These are phyloP conservation scores for Lysiphlebus fabarum DNA, from an alignment of 1,140 invertebrate species.

Conservation along the genomic window DNA sequence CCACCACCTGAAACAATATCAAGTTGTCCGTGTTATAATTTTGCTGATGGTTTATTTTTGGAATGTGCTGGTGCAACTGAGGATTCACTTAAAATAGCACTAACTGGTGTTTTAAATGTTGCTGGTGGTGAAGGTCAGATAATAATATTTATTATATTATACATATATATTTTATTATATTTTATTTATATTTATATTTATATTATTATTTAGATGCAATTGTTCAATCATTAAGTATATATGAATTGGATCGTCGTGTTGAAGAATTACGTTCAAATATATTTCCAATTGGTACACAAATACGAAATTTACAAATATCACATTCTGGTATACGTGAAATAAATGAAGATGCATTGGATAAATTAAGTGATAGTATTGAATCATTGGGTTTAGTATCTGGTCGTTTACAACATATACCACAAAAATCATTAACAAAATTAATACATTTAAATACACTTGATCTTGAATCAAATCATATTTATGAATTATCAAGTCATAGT, in stretches of 20 bases:
- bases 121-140: slow-evolving; percentile 36
- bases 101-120: slow-evolving; percentile 34
- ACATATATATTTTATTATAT: not conserved
- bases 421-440: slow-evolving; percentile 73
- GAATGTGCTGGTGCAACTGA: slow-evolving; percentile 81
- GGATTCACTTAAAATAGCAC: slow-evolving; percentile 31
- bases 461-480: slow-evolving; percentile 80
- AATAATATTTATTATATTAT: no score
- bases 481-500: slow-evolving; percentile 77
- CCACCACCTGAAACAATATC: slow-evolving; percentile 49
- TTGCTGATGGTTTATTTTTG: slow-evolving; percentile 84
- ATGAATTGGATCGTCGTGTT: slow-evolving; percentile 76
- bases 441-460: slow-evolving; percentile 73
- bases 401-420: slow-evolving; percentile 74
- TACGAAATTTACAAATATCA: slow-evolving; percentile 78
- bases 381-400: slow-evolving; percentile 78
- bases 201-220: slow-evolving; percentile 27
- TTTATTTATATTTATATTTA: not conserved
- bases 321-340: slow-evolving; percentile 75
- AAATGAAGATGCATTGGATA: slow-evolving; percentile 69
- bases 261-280: slow-evolving; percentile 67
- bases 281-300: slow-evolving; percentile 69
- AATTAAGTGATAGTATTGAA: slow-evolving; percentile 72
- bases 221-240: slow-evolving; percentile 82
- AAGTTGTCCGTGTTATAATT: slow-evolving; percentile 82